Evolutionary conservation across 2,888 invertebrate species (phyloP), one percentile per base, ranked within the genome.

Genomic region (Phyllotreta striolata): DNA sequence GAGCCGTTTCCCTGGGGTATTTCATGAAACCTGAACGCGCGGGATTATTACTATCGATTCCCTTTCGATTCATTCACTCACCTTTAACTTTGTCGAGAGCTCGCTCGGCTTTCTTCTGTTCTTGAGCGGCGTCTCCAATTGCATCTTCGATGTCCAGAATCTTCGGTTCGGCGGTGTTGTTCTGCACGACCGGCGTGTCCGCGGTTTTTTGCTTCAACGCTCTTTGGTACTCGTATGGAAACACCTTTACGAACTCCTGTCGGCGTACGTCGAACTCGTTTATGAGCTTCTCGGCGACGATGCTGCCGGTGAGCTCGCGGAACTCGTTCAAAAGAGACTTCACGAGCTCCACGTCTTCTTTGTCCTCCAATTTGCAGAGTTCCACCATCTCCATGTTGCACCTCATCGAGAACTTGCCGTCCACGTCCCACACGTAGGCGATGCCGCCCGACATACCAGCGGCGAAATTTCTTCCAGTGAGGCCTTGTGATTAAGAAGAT

Each of bases 361-460:
- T 82, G 34, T 88, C 83, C 70, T 92, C 92, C 38, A 98, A 78
- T 1, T 93, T 90, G 63, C 96, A 85, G 12, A 98, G 83, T 75
- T 96, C 95, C n/a, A 99, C 97, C 85, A 92, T 93, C 82, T 96
- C 95, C n/a, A 86, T 87, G 82, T 99, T 99, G 76, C 98, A 98
- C 80, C 93, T 93, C 70, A 91, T 87, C 62, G 87, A 87, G 82
- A 94, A 95, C 6, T 91, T 91, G 2, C 91, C 92, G 79, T 93
- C 93, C 57, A 91, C 87, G 78, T 98, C 97, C 79, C 94, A 92
- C 9, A 98, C 93, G 80, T 94, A 99, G 0, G 98, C 98, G 71
- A 98, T 92, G 54, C 84, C 84, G 49, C 95, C 95, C 62, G 97
- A 97, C 98, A 99, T 99, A 72, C 98, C 99, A 51, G 99, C 99